These are phyloP conservation scores for Scaptomyza tumidula DNA, from an alignment of 2,888 invertebrate genomes.

Conservation along the genomic window DNA sequence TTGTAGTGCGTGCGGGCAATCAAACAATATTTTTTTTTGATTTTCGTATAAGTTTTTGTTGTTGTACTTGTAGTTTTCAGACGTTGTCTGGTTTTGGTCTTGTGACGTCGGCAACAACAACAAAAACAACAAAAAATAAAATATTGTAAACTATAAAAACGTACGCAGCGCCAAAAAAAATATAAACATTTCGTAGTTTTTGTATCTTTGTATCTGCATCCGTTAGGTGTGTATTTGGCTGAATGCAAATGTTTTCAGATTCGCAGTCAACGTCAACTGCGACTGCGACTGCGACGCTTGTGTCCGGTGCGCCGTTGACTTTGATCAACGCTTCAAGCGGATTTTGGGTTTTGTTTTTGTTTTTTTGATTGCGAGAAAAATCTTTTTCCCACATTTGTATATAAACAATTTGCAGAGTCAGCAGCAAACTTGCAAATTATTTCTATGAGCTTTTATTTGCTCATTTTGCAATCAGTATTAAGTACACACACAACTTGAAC, in stretches of 20 bases:
- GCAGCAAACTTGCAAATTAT: conserved; percentile 34
- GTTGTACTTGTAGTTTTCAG: conserved; percentile 33
- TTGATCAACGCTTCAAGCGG: conserved; percentile 58
- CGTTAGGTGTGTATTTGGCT: conserved; percentile 71
- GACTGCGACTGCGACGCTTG: conserved; percentile 50
- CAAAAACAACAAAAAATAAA: neutral
- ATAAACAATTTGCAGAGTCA: conserved; percentile 55
- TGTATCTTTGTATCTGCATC: conserved; percentile 67
- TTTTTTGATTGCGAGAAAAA: conserved; percentile 6
- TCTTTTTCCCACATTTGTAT: conserved; percentile 48
- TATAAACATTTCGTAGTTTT: conserved; percentile 41
- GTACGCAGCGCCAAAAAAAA: conserved; percentile 52
- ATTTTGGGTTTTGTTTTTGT: conserved; percentile 14
- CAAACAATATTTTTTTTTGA: conserved; percentile 43
- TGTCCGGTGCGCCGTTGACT: conserved; percentile 77
- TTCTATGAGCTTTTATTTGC: conserved; percentile 2
- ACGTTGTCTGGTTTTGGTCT: conserved; percentile 64
- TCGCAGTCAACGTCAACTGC: conserved; percentile 32
- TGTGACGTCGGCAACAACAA: conserved; percentile 63
- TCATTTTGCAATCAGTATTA: conserved; percentile 19
- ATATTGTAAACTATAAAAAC: conserved; percentile 56
- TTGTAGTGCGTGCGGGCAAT: conserved; percentile 59
- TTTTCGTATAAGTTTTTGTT: conserved; percentile 24
- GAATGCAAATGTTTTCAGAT: conserved; percentile 71
- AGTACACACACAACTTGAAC: conserved; percentile 7